Base-by-base conservation (phyloP, 1,140 invertebrate species). In the Homarus americanus region DNA sequence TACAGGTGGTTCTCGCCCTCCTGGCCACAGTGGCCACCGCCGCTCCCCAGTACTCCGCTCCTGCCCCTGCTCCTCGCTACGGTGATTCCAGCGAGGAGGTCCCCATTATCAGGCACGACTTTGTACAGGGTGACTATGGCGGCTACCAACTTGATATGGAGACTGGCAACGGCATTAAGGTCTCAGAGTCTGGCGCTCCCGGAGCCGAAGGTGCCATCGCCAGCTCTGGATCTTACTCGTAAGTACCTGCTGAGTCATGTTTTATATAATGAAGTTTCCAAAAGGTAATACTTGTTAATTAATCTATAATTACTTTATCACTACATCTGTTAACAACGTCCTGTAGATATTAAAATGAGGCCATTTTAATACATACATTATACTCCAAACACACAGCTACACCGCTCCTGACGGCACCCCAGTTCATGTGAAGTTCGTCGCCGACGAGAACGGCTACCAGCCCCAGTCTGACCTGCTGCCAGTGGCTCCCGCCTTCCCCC, bases 141-240 rank as follows among this genome's bases (percentile, higher is more conserved):
- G 36, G 49, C n/a, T 88, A 88, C 76, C 40, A 79, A 53, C 38
- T 88, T n/a, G 86, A 79, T 15, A 53, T 88, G 32, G 86, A 88
- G 78, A 88, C 86, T 2, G 76, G 78, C 12, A 88, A 88, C 63
- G 76, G 76, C 24, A 88, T 88, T 24, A 2, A 17, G 15, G 28
- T 88, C 44, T 80, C 86, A 7, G 76, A 88, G 78, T 88, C 86
- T 44, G 86, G 86, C 12, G 34, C 76, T 44, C 87, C 87, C 7
- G 73, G 72, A 7, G 20, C 73, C 9, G 44, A 72, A 41, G 87
- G 87, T 2, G 76, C 87, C 40, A 34, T 89, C 40, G 66, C 24
- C 58, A 89, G 73, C 58, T 40, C 58, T 82, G 76, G 86, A 15
- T 58, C 66, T 7, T 88, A 40, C 63, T 66, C 86, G 86, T 88